Conservation (phyloP, 2,888 invertebrate genomes). For the Eupithecia vulgata region DNA sequence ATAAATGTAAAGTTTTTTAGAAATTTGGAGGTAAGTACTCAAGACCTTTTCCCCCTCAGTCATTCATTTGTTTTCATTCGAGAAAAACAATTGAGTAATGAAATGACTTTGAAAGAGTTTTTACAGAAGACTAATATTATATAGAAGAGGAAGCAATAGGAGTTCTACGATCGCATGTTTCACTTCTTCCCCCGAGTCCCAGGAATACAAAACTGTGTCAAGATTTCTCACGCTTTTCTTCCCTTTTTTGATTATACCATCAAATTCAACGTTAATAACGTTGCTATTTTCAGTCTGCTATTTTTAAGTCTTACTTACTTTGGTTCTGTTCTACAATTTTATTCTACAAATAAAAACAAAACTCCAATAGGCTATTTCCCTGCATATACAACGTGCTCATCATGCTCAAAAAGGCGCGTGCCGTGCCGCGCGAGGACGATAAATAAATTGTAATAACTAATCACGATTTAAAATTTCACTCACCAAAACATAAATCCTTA, state of each 20-base stretch:
- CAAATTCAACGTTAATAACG: neutral
- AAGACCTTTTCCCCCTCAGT: neutral
- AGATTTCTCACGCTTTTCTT: neutral
- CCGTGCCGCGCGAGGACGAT: slow-evolving; percentile 8
- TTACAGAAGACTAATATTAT: neutral
- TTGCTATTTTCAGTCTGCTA: neutral
- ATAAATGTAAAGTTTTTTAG: neutral
- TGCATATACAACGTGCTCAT: slow-evolving; percentile 26
- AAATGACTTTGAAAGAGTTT: neutral
- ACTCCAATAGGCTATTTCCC: slow-evolving; percentile 2
- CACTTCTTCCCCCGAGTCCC: neutral
- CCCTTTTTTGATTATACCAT: neutral
- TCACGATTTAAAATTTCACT: slow-evolving; percentile 9
- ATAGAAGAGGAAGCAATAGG: neutral
- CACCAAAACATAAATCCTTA: slow-evolving; percentile 25
- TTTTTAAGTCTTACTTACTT: too few species aligned
- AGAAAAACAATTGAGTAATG: neutral
- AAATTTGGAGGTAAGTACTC: neutral
- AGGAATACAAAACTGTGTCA: neutral
- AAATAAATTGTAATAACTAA: neutral
- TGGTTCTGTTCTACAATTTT: neutral
- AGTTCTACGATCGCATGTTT: neutral
- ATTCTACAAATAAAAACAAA: slow-evolving; percentile 7
- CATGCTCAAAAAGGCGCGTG: slow-evolving; percentile 18
- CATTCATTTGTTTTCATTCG: neutral